These are phyloP conservation scores for Drosophila nr. fundita DNA, from an alignment of 2,888 invertebrate species.

Conservation along the genomic window DNA sequence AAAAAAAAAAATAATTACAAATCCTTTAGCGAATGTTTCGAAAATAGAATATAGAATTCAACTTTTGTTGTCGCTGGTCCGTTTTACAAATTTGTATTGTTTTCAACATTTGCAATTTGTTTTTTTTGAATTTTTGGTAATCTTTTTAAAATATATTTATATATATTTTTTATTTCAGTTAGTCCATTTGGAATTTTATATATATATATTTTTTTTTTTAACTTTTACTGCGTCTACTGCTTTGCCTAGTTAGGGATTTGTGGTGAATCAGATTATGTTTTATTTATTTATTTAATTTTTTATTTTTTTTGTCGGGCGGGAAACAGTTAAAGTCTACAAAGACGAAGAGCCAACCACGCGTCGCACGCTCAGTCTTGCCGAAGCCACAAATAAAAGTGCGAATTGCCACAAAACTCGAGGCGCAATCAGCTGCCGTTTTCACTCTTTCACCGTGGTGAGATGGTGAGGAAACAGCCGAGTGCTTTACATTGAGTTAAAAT, in stretches of 20 bases:
- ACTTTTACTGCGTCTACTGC: constrained; percentile 37
- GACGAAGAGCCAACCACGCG: constrained; percentile 72
- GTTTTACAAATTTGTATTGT: constrained; percentile 11
- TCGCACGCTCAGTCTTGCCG: constrained; percentile 55
- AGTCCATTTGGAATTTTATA: constrained; percentile 26
- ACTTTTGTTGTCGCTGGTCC: constrained; percentile 17
- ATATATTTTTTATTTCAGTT: constrained; percentile 3
- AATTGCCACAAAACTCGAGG: too few relatives aligned
- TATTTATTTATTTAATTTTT: constrained; percentile 23
- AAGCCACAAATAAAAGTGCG: constrained; percentile 51
- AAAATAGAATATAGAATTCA: constrained; percentile 12
- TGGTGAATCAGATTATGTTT: constrained; percentile 16
- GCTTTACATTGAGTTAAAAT: constrained; percentile 18
- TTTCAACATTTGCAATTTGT: constrained; percentile 12
- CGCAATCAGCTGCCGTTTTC: not conserved
- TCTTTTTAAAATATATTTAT: not conserved
- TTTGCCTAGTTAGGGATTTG: constrained; percentile 30
- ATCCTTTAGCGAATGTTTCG: constrained; percentile 5
- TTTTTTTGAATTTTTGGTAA: constrained; percentile 9
- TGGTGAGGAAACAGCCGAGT: constrained; percentile 4
- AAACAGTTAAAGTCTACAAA: constrained; percentile 76
- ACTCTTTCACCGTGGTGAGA: constrained; percentile 23
- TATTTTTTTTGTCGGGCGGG: constrained; percentile 61
- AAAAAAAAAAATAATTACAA: not conserved
- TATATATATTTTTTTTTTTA: constrained; percentile 31